These are phyloP conservation scores for Otolemur crassicaudatus DNA, from an alignment of 2,797 vertebrate species.

Conservation along the genomic window DNA sequence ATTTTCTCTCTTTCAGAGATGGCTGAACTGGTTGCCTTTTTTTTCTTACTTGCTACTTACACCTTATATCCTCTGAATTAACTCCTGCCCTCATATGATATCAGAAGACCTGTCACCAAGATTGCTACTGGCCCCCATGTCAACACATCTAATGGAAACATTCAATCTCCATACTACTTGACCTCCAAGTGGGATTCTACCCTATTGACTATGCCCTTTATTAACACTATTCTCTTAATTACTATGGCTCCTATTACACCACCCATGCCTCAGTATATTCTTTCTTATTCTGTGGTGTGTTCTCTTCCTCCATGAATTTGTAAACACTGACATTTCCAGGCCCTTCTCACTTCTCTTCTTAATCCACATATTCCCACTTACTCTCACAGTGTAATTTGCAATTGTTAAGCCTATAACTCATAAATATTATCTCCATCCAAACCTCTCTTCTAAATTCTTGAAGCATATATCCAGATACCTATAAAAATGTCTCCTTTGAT, in stretches of 20 bases:
- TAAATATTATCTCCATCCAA: neutral
- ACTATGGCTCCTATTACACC: neutral
- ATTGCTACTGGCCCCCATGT: neutral
- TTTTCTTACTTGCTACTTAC: neutral
- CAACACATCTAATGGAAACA: neutral
- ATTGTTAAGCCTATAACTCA: neutral
- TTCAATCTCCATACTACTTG: neutral
- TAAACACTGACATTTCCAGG: neutral
- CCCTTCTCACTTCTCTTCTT: neutral
- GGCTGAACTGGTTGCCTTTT: neutral
- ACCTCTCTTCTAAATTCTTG: neutral
- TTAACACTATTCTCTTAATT: neutral
- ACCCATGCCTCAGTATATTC: neutral
- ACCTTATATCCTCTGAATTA: neutral
- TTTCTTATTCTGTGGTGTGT: neutral
- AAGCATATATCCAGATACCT: neutral
- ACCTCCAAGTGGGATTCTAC: neutral
- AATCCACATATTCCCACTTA: neutral
- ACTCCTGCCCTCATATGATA: neutral
- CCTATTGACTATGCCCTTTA: neutral
- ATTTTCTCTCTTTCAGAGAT: neutral
- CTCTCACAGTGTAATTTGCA: neutral
- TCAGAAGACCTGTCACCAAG: neutral
- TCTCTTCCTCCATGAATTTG: neutral
- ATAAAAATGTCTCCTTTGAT: slow-evolving; percentile 18